phyloP scores from a whole-genome alignment of 2,797 vertebrate genomes.

The Pteropus rufus region DNA sequence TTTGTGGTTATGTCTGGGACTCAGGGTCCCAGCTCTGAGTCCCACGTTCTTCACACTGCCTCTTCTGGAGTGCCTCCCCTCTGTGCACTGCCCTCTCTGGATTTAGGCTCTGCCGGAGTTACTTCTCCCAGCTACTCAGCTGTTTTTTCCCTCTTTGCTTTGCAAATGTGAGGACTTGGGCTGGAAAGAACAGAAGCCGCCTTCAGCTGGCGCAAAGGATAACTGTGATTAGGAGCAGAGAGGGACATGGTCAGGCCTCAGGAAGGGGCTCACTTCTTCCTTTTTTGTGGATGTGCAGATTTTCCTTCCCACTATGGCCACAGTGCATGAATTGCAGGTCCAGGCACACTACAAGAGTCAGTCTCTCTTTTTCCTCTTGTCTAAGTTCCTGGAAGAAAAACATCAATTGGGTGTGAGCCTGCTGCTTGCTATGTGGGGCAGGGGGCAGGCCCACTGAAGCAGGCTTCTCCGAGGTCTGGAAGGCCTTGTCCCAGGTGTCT shows the following conservation, averaged over 20 bases:
- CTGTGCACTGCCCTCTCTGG: too few relatives aligned
- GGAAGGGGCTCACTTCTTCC: background rate
- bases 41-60: background rate
- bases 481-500: fast-evolving
- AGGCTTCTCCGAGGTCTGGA: background rate
- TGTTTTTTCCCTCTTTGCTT: background rate
- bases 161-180: background rate
- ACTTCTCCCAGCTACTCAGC: background rate
- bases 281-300: background rate
- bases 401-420: background rate
- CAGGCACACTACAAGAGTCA: background rate
- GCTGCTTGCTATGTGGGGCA: too few relatives aligned
- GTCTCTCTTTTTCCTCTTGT: background rate
- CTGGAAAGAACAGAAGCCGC: background rate
- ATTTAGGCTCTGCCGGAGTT: background rate
- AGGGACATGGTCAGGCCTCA: background rate
- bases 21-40: background rate
- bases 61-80: background rate
- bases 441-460: background rate
- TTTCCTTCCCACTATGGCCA: background rate
- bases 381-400: background rate
- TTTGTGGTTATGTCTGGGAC: background rate
- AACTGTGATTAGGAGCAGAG: background rate
- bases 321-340: background rate
- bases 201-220: background rate